These are phyloP conservation scores for Schizotus pectinicornis DNA, from an alignment of 2,888 invertebrate species.

Conservation along the genomic window DNA sequence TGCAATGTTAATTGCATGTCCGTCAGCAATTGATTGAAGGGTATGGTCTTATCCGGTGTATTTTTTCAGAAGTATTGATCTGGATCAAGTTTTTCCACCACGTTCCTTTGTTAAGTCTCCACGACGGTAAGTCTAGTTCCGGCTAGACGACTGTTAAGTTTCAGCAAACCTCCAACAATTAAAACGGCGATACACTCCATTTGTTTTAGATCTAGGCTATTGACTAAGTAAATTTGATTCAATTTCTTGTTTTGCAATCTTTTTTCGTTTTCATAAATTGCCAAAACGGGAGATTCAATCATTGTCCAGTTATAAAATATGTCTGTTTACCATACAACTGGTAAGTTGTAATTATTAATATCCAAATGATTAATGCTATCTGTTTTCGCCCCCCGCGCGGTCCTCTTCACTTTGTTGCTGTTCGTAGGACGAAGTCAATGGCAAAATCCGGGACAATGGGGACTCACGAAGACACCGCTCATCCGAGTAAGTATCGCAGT, in stretches of 20 bases:
- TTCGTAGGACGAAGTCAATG: conserved; percentile 62
- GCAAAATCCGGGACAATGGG: conserved; percentile 68
- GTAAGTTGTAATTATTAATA: conserved; percentile 20
- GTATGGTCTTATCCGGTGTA: conserved; percentile 72
- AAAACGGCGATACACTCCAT: conserved; percentile 18
- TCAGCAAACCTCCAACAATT: conserved; percentile 42
- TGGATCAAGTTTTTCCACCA: conserved; percentile 65
- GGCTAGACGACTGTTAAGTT: conserved; percentile 58
- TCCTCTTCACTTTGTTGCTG: conserved; percentile 58
- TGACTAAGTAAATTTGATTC: conserved; percentile 9
- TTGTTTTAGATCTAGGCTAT: conserved; percentile 23
- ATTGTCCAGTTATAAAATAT: conserved; percentile 22
- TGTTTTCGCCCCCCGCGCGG: conserved; percentile 55
- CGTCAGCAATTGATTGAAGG: conserved; percentile 39
- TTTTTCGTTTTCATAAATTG: conserved; percentile 17
- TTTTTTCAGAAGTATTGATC: conserved; percentile 81
- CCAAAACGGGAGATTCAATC: conserved; percentile 17
- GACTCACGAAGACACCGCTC: conserved; percentile 60
- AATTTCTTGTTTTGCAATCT: not conserved
- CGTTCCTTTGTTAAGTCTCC: conserved; percentile 66
- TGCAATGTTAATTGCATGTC: conserved; percentile 34
- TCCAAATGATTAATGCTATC: conserved; percentile 55
- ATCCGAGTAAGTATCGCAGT: conserved; percentile 61
- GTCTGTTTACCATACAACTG: conserved; percentile 21
- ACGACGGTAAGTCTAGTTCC: conserved; percentile 72